Evolutionary conservation across 35 echinoderm and acorn worm genomes (phyloP), one percentile per base, ranked within the genome.

Genomic region (Diadema setosum): DNA sequence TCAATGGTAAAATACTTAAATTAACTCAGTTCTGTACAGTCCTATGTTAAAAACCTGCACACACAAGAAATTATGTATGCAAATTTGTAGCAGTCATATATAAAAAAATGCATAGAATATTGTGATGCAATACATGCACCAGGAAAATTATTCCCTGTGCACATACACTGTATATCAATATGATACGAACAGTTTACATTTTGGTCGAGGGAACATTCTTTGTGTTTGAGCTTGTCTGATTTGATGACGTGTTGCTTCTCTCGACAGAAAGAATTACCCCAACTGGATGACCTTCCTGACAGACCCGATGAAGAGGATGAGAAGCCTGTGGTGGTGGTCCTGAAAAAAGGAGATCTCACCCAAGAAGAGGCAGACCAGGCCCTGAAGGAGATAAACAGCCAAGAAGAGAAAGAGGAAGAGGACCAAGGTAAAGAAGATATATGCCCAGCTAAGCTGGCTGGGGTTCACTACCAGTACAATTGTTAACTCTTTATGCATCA

Each of bases 241-340:
- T 16, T 16, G 49, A 16, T 16, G 21, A 55, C 14, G 49, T 55
- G 4, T 67, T 67, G 1, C 6, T 15, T 34, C 37, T 67, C 36
- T 3, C 37, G 30, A 6, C 58, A 94, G 92, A 90, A 70, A 89
- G 92, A 52, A 32, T 45, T 44, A 65, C 70, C 82, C 3, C 58
- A 46, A 24, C 33, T 97, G 21, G 94, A 97, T 82, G 95, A 97
- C 5, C 35, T 82, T 27, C 84, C 90, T 33, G 81, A 94, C 23
- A 80, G 87, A 89, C 91, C 95, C 88, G 95, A 98, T 75, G 85
- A 67, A 56, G 91, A 94, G 30, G 95, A 98, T 91, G 95, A 98
- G 80, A 90, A 91, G 42, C 95, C 95, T 45, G 81, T 91, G 32
- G 86, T 98, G 12, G 95, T 98, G n/a, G 87, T 93, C 20, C 85